Evolutionary conservation across 1,140 invertebrate species (phyloP).

Genomic region (Zaprionus vittiger): DNA sequence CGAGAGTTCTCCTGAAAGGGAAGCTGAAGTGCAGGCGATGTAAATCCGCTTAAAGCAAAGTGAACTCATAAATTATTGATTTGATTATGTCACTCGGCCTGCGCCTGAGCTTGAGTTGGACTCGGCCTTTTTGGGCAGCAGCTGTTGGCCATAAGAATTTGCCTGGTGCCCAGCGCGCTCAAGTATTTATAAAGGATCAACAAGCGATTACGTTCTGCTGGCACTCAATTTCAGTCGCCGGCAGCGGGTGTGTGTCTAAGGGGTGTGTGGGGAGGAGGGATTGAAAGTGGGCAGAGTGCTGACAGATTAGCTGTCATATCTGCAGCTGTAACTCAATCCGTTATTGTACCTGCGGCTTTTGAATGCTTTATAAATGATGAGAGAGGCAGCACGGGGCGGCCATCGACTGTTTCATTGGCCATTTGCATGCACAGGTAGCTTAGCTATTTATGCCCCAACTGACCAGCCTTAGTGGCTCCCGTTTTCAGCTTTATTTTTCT

Average conservation of each 20-base stretch:
- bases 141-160: slow-evolving; percentile 51
- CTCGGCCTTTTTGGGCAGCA: slow-evolving; percentile 25
- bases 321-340: slow-evolving; percentile 19
- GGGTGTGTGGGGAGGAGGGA: background rate
- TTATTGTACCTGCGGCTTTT: slow-evolving; percentile 50
- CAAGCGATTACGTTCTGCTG: slow-evolving; percentile 74
- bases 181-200: slow-evolving; percentile 80
- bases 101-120: slow-evolving; percentile 9
- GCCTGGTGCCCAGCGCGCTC: slow-evolving; percentile 39
- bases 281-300: slow-evolving; percentile 49
- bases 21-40: slow-evolving; percentile 68
- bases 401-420: slow-evolving; percentile 55
- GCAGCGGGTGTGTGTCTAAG: background rate
- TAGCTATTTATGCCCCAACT: slow-evolving; percentile 54
- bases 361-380: slow-evolving; percentile 75
- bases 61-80: slow-evolving; percentile 82
- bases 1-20: background rate
- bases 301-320: slow-evolving; percentile 66
- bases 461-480: background rate
- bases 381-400: slow-evolving; percentile 13
- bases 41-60: slow-evolving; percentile 78
- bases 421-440: slow-evolving; percentile 49
- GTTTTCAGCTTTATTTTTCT: background rate
- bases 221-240: slow-evolving; percentile 43
- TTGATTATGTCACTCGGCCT: slow-evolving; percentile 75